Evolutionary conservation across 2,888 invertebrate species (phyloP), one percentile per base, ranked within the genome.

Genomic region (Colletes collaris): DNA sequence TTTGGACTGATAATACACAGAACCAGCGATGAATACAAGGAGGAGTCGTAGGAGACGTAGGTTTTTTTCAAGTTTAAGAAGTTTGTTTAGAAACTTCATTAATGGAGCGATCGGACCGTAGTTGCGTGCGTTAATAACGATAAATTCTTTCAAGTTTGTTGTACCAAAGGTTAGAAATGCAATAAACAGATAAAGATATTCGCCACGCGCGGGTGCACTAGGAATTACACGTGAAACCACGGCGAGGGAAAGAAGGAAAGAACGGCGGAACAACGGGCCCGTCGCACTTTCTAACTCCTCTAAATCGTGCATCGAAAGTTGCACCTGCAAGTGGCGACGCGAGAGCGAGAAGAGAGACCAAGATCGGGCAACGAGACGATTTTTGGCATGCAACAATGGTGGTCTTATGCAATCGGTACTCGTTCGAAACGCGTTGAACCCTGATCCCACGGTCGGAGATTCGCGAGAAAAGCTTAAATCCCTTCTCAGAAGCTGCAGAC

Each of bases 271-370:
- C 49, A 63, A 59, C 52, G 72, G 49, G 7, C 4, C 13, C 73
- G 55, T 76, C 63, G 78, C 79, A 79, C 81, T 84, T 86, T 83
- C 85, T 82, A 84, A 84, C 76, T 75, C 55, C 62, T 62, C 59
- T 63, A 64, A 69, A 79, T 77, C 73, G 62, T 53, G 59, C 49
- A 70, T 46, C 66, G 69, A 74, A 70, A 63, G 71, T 69, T 50
- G 37, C 72, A 76, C 69, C 72, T 72, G 73, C 59, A 16, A 27
- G 27, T 27, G 27, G 27, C 27, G 66, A 49, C 35, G 19, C 8
- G 52, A 56, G 71, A 40, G 44, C 10, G 13, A 50, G 19, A 74
- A 11, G 8, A 19, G 46, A 37, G 44, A 52, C 13, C 40, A 40
- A 40, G 60, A 37, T 44, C 27, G 13, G 16, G 16, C 16, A 7